Evolutionary conservation across 2,888 invertebrate species (phyloP), one percentile per base, ranked within the genome.

Genomic region (Platyscelio sp.): DNA sequence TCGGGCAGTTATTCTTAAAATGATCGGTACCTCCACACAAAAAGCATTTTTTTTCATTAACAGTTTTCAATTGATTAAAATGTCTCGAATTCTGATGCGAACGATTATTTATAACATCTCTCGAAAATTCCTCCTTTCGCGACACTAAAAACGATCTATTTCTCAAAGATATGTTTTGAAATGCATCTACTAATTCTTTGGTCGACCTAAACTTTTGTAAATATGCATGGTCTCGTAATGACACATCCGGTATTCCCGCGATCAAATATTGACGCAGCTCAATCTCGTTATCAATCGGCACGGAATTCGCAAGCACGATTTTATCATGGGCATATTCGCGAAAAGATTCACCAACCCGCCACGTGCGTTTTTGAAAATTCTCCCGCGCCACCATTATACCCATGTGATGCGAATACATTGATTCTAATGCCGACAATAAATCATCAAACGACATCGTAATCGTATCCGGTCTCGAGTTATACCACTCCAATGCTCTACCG

Each of bases 401-500:
- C 20, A n/a, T 51, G 7, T 51, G 18, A 51, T 51, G 22, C 4
- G n/a, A 51, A 51, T 51, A 56, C 56, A 56, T 56, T 20, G 27
- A 20, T 26, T 56, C 22, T 20, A 56, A 26, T 22, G 3, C 26
- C 27, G 56, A 18, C n/a, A 56, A 56, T 22, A 56, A 24, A 15
- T 56, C 26, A 15, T 61, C 61, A 27, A 65, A 65, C 4, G 65
- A 29, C 49, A 27, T 46, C 6, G 18, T 13, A 7, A 65, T 49
- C 2, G 29, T 9, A 11, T 65, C 29, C 9, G 18, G 65, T 13
- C 40, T 65, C 4, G 65, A 27, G 24, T 65, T 65, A 49, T 40
- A 49, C 65, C 65, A 65, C 2, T 38, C 38, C n/a, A 68, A 40
- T 27, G 38, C 68, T 18, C 54, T 24, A 18, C 68, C 68, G 2